A percentile compares a stretch with the other conserved stretches of the same genome.
These are phyloP conservation scores for Halcyon smyrnensis DNA, from an alignment of 2,797 vertebrate species.

Conservation along the genomic window DNA sequence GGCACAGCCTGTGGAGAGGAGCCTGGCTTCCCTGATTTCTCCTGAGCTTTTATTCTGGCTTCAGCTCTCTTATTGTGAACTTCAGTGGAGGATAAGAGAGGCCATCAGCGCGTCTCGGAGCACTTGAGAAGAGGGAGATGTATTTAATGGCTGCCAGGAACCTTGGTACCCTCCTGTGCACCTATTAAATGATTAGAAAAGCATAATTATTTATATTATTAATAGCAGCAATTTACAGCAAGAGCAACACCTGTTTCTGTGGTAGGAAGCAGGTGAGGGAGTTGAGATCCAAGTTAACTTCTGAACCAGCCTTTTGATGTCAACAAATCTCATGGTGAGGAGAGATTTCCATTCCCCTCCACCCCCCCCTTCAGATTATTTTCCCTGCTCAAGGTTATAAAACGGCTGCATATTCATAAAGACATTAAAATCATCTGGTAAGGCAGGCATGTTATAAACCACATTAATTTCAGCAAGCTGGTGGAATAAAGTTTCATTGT, in stretches of 20 bases:
- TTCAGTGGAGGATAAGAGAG: neutral
- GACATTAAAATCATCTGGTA: neutral
- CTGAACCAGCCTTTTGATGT: neutral
- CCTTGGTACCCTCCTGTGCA: constrained; percentile 31
- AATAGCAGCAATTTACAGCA: constrained; percentile 48
- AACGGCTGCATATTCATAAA: neutral
- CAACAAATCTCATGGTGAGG: neutral
- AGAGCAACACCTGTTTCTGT: constrained; percentile 43
- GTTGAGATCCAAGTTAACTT: neutral
- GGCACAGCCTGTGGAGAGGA: neutral
- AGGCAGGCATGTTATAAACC: neutral
- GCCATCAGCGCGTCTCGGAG: neutral
- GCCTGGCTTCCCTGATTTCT: neutral
- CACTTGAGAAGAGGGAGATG: neutral
- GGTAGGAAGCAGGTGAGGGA: constrained; percentile 47
- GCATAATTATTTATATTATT: constrained; percentile 54
- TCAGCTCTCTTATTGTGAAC: neutral
- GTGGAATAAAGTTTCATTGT: neutral
- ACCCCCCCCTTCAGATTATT: neutral
- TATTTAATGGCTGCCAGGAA: neutral
- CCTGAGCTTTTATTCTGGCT: neutral
- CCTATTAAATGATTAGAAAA: constrained; percentile 50
- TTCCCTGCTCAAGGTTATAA: neutral
- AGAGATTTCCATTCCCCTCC: neutral
- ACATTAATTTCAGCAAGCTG: neutral